Conservation (phyloP, 35 echinoderm and acorn worm species). For the Apostichopus parvimensis region DNA sequence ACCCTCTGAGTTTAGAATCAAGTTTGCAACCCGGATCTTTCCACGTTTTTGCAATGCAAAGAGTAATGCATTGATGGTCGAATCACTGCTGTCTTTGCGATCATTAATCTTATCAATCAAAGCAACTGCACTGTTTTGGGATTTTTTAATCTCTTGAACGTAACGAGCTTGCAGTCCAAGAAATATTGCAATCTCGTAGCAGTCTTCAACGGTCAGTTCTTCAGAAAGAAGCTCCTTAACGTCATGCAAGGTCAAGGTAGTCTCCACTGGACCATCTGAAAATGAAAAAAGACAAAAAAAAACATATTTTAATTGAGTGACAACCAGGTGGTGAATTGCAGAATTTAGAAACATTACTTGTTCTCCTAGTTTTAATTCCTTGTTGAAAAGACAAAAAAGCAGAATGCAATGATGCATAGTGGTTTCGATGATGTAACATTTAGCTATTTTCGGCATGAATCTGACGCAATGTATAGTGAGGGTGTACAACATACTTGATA, state of each 20-base stretch:
- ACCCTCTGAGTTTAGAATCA: neutral
- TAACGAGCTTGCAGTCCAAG: neutral
- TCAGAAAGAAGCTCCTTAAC: neutral
- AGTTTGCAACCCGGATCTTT: neutral
- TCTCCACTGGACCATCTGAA: neutral
- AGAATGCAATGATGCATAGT: no score
- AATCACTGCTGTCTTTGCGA: neutral
- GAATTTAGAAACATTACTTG: no score
- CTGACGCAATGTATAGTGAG: no score
- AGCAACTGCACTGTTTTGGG: neutral
- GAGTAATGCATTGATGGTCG: neutral
- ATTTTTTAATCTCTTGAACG: neutral
- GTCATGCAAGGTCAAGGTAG: neutral
- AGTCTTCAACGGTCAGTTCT: neutral
- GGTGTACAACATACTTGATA: no score
- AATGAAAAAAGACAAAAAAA: neutral
- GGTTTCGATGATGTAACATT: no score
- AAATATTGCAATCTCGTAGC: neutral
- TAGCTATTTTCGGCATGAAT: no score
- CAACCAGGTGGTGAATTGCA: no score
- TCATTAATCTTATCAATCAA: neutral
- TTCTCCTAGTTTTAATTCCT: no score
- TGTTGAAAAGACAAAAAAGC: no score
- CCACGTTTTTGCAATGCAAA: neutral
- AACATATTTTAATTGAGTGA: neutral